These are phyloP conservation scores for Syngnathus typhle DNA, from an alignment of 2,113 vertebrate species.

Conservation along the genomic window DNA sequence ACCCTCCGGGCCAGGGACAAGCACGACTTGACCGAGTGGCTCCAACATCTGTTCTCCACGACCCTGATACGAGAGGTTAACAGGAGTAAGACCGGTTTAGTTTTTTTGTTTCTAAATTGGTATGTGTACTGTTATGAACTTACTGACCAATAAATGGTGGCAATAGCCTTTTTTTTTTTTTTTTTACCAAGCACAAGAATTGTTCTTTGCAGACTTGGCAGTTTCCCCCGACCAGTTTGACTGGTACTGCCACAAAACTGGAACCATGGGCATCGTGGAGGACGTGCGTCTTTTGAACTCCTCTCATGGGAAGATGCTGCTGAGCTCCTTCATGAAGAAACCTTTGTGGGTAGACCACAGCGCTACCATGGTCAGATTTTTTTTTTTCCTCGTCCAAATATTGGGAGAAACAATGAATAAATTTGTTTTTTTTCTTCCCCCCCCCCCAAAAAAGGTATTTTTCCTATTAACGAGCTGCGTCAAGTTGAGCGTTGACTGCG, in stretches of 20 bases:
- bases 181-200: too few relatives aligned
- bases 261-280: slow-evolving; percentile 55
- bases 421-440: background rate
- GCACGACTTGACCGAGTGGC: slow-evolving; percentile 56
- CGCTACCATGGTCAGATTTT: slow-evolving; percentile 52
- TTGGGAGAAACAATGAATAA: background rate
- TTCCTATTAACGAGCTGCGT: slow-evolving; percentile 64
- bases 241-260: slow-evolving; percentile 62
- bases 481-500: slow-evolving; percentile 46
- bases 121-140: too few relatives aligned
- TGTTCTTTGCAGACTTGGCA: slow-evolving; percentile 11
- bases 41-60: slow-evolving; percentile 57
- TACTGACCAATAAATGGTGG: too few relatives aligned
- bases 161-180: too few relatives aligned
- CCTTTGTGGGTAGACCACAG: slow-evolving; percentile 68
- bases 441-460: slow-evolving; percentile 54
- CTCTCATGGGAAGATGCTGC: slow-evolving; percentile 64
- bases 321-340: slow-evolving; percentile 71
- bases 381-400: background rate
- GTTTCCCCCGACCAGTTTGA: slow-evolving; percentile 65
- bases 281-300: slow-evolving; percentile 51
- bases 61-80: background rate
- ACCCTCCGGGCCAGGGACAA: slow-evolving; percentile 56
- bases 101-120: too few relatives aligned
- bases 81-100: background rate